Conservation (phyloP, 2,888 invertebrate genomes). For the Nipponacmea schrenckii region DNA sequence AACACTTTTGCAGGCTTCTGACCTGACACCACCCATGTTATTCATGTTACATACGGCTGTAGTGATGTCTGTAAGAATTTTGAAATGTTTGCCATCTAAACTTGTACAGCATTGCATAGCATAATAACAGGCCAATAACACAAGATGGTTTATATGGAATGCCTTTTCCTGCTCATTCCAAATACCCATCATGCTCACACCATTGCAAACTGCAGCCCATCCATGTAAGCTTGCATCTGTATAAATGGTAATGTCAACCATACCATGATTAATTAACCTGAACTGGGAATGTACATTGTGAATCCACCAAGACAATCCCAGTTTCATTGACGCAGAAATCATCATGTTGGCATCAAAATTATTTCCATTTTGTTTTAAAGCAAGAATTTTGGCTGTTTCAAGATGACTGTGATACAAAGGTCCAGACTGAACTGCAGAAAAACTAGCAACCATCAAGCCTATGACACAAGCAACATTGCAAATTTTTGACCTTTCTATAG, state of each 20-base stretch:
- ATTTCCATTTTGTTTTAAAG: constrained; percentile 15
- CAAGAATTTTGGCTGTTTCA: constrained; percentile 13
- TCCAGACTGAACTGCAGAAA: no score
- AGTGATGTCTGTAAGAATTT: constrained; percentile 23
- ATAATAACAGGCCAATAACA: not conserved
- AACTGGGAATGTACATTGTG: constrained; percentile 10
- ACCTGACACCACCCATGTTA: constrained; percentile 25
- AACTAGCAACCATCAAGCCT: no score
- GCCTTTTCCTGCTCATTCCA: not conserved
- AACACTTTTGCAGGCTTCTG: constrained; percentile 16
- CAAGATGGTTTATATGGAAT: not conserved
- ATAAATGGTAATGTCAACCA: not conserved
- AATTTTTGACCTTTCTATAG: no score
- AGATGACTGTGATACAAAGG: no score
- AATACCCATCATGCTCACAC: not conserved
- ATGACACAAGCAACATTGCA: constrained; percentile 13
- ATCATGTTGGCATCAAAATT: constrained; percentile 14
- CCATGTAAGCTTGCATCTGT: constrained; percentile 11
- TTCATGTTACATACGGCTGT: constrained; percentile 25
- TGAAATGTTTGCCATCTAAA: constrained; percentile 16
- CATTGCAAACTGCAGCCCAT: constrained; percentile 14
- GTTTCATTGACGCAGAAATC: not conserved
- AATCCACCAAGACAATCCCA: constrained; percentile 24
- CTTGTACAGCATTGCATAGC: not conserved
- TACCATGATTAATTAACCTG: not conserved